A percentile compares a stretch with the other conserved stretches of the same genome.
Conservation (phyloP, 2,797 vertebrate species). For the Chanos chanos region DNA sequence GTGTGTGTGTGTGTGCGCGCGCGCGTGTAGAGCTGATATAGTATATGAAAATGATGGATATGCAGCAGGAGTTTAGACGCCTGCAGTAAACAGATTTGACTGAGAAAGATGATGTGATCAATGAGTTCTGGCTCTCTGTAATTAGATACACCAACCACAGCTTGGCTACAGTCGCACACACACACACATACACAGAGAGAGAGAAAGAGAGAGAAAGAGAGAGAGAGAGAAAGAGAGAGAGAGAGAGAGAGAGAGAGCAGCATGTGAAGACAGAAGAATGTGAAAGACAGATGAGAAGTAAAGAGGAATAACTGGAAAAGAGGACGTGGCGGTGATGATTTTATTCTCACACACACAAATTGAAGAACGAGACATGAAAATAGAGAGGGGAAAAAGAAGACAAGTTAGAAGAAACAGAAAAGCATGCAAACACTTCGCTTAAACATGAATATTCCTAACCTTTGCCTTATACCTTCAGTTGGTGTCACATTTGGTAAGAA, state of each 20-base stretch:
- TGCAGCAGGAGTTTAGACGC: conserved; percentile 68
- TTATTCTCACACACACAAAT: too few relatives aligned
- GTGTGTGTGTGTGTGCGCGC: conserved; percentile 1
- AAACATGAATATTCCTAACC: too few relatives aligned
- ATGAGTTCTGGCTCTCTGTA: conserved; percentile 83
- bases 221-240: conserved; percentile 18
- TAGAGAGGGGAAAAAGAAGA: too few relatives aligned
- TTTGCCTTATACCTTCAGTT: too few relatives aligned
- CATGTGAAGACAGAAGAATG: neutral
- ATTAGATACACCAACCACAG: conserved; percentile 84
- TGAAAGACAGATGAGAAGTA: neutral
- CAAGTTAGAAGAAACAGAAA: too few relatives aligned
- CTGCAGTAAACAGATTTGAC: conserved; percentile 80
- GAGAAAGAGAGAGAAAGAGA: conserved; percentile 51
- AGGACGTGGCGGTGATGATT: neutral
- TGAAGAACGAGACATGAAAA: too few relatives aligned
- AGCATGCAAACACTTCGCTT: too few relatives aligned
- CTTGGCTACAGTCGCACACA: conserved; percentile 69
- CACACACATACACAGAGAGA: conserved; percentile 9
- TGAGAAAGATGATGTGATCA: conserved; percentile 82
- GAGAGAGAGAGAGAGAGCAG: neutral
- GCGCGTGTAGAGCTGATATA: conserved; percentile 58
- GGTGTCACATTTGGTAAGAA: too few relatives aligned
- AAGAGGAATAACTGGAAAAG: neutral
- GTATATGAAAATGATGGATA: conserved; percentile 78